Conservation (phyloP, 2,113 vertebrate species). For the Maccullochella peelii region DNA sequence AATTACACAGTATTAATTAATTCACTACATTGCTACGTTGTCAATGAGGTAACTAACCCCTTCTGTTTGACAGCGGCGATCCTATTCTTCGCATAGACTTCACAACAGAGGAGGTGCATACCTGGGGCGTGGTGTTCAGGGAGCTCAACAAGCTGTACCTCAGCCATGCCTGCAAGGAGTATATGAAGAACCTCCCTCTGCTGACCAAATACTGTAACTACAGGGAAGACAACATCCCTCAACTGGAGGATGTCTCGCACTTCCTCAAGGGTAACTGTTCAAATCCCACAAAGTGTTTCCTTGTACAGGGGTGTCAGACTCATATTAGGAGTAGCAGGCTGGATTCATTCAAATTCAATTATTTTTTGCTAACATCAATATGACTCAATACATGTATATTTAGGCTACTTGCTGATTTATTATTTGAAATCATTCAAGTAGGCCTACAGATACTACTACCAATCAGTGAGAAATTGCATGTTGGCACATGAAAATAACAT, state of each 20-base stretch:
- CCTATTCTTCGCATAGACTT: slow-evolving; percentile 91
- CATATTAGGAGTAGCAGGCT: no score
- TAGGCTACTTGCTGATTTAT: no score
- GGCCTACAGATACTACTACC: no score
- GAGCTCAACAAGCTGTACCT: slow-evolving; percentile 93
- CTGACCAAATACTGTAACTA: slow-evolving; percentile 90
- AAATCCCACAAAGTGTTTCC: no score
- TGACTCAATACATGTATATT: no score
- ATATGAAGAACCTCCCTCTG: slow-evolving; percentile 92
- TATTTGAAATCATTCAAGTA: no score
- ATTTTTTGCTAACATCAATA: no score
- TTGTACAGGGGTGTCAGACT: no score
- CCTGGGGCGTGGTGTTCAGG: slow-evolving; percentile 91
- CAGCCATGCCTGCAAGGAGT: slow-evolving; percentile 92
- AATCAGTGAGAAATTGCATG: no score
- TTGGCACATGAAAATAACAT: no score
- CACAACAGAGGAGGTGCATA: slow-evolving; percentile 92
- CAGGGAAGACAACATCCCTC: slow-evolving; percentile 93
- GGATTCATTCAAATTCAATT: no score
- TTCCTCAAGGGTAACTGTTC: slow-evolving; percentile 89
- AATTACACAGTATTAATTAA: background rate
- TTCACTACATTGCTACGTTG: background rate
- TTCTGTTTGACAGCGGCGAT: slow-evolving; percentile 83
- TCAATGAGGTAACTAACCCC: background rate
- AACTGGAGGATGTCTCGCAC: slow-evolving; percentile 92